A percentile compares a stretch with the other conserved stretches of the same genome.
Conservation (phyloP, 2,113 vertebrate species). For the Sander vitreus region DNA sequence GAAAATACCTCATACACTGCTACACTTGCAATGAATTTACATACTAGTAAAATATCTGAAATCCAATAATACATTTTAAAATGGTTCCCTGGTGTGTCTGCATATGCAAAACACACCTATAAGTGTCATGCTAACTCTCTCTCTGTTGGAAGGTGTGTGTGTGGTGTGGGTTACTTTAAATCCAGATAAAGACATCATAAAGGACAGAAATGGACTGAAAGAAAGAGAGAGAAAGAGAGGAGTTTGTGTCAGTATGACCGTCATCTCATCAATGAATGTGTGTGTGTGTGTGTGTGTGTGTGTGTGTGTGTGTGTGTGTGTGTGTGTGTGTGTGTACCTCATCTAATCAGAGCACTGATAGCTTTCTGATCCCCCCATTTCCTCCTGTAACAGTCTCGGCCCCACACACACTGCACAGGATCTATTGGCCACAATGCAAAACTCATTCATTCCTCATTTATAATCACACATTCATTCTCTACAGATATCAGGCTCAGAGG, state of each 20-base stretch:
- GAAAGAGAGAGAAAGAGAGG: background rate
- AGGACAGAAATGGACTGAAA: background rate
- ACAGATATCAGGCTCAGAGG: slow-evolving; percentile 9
- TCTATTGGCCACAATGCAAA: slow-evolving; percentile 21
- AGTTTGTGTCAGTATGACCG: background rate
- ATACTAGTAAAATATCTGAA: no score
- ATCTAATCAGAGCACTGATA: slow-evolving; percentile 26
- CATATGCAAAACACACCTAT: background rate
- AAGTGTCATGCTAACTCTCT: no score
- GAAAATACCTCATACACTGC: no score
- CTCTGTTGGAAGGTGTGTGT: background rate
- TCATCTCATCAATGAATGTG: background rate
- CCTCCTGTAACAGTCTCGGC: background rate
- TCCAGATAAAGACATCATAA: background rate
- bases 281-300: slow-evolving; percentile 11
- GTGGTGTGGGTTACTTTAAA: background rate
- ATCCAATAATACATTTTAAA: no score
- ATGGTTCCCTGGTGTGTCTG: background rate
- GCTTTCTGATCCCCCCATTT: slow-evolving; percentile 37
- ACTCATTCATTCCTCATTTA: slow-evolving; percentile 20
- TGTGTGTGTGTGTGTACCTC: background rate
- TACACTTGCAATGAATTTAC: no score
- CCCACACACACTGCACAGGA: slow-evolving; percentile 12
- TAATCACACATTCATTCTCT: slow-evolving; percentile 42
- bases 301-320: background rate